phyloP scores from a whole-genome alignment of 2,113 vertebrate genomes.

The Trinectes maculatus region DNA sequence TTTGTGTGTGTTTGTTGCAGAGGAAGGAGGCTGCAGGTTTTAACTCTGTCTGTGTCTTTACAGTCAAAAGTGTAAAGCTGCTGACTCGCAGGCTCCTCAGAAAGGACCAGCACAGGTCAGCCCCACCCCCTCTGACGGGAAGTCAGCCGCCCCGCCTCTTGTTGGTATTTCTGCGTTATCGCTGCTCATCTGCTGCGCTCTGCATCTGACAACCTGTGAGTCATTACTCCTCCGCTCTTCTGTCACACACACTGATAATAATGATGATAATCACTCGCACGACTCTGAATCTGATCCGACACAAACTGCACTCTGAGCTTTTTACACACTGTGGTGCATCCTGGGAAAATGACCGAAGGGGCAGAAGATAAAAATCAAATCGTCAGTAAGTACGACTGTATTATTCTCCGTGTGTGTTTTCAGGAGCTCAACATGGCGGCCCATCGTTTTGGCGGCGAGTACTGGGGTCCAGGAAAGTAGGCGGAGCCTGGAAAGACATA shows the following conservation, averaged over 20 bases:
- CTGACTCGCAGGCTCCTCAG: neutral
- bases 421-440: constrained; percentile 23
- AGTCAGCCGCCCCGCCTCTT: neutral
- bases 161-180: constrained; percentile 17
- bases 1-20: too few relatives aligned
- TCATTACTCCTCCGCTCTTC: too few relatives aligned
- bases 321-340: too few relatives aligned
- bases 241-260: neutral
- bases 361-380: neutral
- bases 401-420: constrained; percentile 8
- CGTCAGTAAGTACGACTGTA: neutral
- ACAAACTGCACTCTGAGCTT: neutral
- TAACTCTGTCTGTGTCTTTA: constrained; percentile 2
- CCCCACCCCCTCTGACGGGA: neutral
- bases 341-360: neutral
- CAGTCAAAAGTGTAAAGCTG: constrained; percentile 60
- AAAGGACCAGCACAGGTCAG: neutral
- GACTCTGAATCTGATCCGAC: neutral
- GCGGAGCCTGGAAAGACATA: constrained; percentile 47
- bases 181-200: constrained; percentile 40
- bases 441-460: neutral
- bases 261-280: neutral
- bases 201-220: constrained; percentile 75
- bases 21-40: too few relatives aligned
- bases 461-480: constrained; percentile 40